phyloP scores from a whole-genome alignment of 2,113 vertebrate species.

The Charadrius vociferus region DNA sequence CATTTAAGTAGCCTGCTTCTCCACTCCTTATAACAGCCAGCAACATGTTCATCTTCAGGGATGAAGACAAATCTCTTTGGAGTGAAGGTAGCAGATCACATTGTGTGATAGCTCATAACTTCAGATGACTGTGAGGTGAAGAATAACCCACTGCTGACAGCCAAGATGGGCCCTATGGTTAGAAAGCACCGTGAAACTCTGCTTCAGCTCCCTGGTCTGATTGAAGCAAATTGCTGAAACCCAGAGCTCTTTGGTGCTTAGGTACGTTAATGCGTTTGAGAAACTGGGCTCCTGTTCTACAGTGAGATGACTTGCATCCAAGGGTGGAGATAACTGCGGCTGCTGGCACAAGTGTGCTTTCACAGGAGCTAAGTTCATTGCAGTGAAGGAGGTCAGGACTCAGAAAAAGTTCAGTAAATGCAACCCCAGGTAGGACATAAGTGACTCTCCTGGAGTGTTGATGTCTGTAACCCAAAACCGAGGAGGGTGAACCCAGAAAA shows the following conservation, averaged over 20 bases:
- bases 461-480: background rate
- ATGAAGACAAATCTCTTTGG: background rate
- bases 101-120: background rate
- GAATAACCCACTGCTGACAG: background rate
- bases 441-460: background rate
- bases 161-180: rapidly evolving
- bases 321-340: rapidly evolving
- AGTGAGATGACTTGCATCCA: background rate
- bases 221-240: background rate
- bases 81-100: background rate
- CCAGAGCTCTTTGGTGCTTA: background rate
- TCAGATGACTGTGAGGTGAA: background rate
- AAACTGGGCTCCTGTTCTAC: rapidly evolving
- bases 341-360: background rate
- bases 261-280: background rate
- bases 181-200: background rate
- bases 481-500: background rate
- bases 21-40: background rate
- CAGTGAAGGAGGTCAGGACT: background rate
- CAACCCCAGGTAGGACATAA: background rate
- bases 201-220: background rate
- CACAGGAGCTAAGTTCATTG: background rate
- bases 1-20: background rate
- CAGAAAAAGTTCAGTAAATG: background rate
- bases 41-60: background rate